Evolutionary conservation across 1,140 invertebrate genomes (phyloP).

Genomic region (Drosophila orena): DNA sequence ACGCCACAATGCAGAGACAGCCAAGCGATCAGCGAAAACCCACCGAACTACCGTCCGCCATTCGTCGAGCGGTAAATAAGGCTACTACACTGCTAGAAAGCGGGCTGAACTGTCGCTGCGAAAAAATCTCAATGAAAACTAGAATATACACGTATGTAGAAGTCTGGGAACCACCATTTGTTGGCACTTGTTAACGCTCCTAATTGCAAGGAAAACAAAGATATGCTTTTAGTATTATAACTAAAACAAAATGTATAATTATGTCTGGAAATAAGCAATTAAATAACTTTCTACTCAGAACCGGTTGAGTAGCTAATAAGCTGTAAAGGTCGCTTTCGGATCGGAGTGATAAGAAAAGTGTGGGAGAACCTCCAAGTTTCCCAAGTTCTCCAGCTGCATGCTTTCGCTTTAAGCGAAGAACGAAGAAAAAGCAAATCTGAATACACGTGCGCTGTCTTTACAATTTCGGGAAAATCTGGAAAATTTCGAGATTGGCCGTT

Average conservation of each 20-base stretch:
- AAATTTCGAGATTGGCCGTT: background rate
- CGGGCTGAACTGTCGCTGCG: too few relatives aligned
- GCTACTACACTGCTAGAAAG: conserved; percentile 14
- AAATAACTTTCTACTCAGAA: background rate
- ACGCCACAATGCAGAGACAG: conserved; percentile 69
- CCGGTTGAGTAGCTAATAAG: background rate
- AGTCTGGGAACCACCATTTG: too few relatives aligned
- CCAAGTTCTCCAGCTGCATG: background rate
- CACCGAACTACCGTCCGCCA: conserved; percentile 35
- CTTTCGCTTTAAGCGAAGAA: background rate
- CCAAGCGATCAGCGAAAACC: conserved; percentile 39
- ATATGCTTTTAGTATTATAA: too few relatives aligned
- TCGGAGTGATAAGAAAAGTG: conserved; percentile 2
- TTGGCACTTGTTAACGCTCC: too few relatives aligned
- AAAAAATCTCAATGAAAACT: background rate
- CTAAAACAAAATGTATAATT: too few relatives aligned
- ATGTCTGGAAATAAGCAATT: background rate
- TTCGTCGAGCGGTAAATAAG: conserved; percentile 29
- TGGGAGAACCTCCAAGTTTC: background rate
- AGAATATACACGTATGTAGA: background rate
- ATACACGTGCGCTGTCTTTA: too few relatives aligned
- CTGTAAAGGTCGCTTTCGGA: conserved; percentile 14
- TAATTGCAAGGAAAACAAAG: too few relatives aligned
- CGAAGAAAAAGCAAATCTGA: too few relatives aligned
- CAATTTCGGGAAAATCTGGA: background rate